A percentile compares a stretch with the other conserved stretches of the same genome.
Conservation (phyloP, 2,113 vertebrate species). For the Chaetorhynchus papuensis region DNA sequence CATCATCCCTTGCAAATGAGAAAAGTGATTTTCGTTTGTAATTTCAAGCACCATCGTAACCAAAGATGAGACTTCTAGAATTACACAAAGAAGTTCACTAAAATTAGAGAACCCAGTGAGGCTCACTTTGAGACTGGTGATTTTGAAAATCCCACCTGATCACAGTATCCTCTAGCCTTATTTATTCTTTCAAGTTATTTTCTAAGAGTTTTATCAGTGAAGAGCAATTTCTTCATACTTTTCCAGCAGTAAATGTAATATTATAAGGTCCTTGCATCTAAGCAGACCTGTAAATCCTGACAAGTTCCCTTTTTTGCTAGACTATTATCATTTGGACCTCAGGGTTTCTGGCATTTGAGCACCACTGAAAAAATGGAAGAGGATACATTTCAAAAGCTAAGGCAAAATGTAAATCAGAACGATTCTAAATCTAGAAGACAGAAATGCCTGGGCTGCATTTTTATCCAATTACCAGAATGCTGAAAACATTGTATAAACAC, state of each 20-base stretch:
- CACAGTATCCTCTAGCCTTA: not conserved
- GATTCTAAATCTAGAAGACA: not conserved
- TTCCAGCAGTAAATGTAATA: not conserved
- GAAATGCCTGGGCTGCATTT: not conserved
- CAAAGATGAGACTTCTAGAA: not conserved
- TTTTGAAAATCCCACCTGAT: not conserved
- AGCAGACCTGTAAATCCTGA: not conserved
- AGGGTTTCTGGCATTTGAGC: not conserved
- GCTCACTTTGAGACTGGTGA: not conserved
- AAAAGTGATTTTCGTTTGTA: not conserved
- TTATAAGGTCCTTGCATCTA: not conserved
- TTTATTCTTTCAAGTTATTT: not conserved
- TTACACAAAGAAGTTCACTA: not conserved
- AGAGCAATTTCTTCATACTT: not conserved
- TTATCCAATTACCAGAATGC: not conserved
- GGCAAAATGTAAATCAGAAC: not conserved
- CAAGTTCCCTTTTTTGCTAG: not conserved
- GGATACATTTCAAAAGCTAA: not conserved
- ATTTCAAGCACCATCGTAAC: not conserved
- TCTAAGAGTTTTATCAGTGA: not conserved
- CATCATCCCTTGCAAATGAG: not conserved
- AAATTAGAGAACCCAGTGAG: not conserved
- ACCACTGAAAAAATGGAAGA: not conserved
- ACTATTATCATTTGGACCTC: not conserved
- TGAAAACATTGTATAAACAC: not conserved